Conservation (phyloP, 2,797 vertebrate species). For the Rallus crepitans region DNA sequence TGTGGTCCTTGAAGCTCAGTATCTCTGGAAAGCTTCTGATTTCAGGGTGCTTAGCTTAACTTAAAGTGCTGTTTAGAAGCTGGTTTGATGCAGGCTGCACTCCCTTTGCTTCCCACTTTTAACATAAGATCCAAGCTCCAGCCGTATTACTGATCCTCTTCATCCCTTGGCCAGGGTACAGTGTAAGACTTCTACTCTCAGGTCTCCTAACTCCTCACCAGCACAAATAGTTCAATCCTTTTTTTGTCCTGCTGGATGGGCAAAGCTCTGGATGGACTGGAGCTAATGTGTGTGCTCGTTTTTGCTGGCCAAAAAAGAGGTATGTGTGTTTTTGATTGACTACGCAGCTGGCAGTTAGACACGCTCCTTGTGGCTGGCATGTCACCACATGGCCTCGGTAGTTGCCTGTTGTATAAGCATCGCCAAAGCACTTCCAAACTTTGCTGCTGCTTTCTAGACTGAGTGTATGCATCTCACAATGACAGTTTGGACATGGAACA, state of each 20-base stretch:
- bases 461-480: not conserved
- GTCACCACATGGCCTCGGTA: not conserved
- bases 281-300: conserved; percentile 17
- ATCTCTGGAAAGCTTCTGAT: not conserved
- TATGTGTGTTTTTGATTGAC: conserved; percentile 33
- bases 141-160: not conserved
- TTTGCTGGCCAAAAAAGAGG: conserved; percentile 17
- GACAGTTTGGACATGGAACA: not conserved
- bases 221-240: not conserved
- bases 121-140: not conserved
- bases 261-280: conserved; percentile 36
- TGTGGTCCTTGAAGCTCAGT: not conserved
- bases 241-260: conserved; percentile 31
- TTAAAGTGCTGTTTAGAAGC: not conserved
- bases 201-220: conserved; percentile 16
- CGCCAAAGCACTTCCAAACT: not conserved
- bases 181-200: conserved; percentile 12
- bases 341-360: not conserved
- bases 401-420: not conserved
- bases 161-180: conserved; percentile 21
- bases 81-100: not conserved
- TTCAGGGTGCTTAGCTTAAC: not conserved
- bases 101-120: not conserved
- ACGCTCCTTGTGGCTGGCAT: not conserved
- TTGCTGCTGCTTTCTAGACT: not conserved